phyloP scores from a whole-genome alignment of 2,888 invertebrate species.

The Slavum lentiscoides region DNA sequence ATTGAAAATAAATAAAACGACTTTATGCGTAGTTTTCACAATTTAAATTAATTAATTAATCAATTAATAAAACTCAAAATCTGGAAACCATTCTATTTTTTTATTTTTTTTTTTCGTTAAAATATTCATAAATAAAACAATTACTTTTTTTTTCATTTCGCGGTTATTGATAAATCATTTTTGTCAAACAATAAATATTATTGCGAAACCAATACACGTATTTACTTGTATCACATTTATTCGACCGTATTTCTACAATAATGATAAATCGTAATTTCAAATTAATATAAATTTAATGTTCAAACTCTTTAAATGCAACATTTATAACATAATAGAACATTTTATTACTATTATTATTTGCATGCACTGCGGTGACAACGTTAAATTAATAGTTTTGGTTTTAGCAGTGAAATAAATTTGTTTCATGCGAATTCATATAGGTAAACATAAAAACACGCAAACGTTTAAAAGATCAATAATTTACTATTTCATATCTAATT shows the following conservation, averaged over 20 bases:
- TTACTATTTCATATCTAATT: too few species aligned
- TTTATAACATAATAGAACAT: neutral
- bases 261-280: neutral
- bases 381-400: neutral
- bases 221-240: neutral
- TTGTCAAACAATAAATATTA: neutral
- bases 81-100: neutral
- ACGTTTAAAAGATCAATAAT: too few species aligned
- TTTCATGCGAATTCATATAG: neutral
- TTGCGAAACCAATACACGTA: neutral
- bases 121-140: neutral
- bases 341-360: neutral
- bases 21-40: neutral
- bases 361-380: neutral
- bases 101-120: neutral
- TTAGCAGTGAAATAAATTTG: neutral
- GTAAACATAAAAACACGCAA: too few species aligned
- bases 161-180: neutral
- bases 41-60: neutral
- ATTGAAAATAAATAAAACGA: too few species aligned
- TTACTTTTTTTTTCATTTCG: neutral
- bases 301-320: neutral
- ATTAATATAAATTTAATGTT: neutral
- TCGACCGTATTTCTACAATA: slow-evolving; percentile 6
- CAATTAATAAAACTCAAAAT: neutral